phyloP scores from a whole-genome alignment of 2,888 invertebrate species.

The Pristionchus arcanus region DNA sequence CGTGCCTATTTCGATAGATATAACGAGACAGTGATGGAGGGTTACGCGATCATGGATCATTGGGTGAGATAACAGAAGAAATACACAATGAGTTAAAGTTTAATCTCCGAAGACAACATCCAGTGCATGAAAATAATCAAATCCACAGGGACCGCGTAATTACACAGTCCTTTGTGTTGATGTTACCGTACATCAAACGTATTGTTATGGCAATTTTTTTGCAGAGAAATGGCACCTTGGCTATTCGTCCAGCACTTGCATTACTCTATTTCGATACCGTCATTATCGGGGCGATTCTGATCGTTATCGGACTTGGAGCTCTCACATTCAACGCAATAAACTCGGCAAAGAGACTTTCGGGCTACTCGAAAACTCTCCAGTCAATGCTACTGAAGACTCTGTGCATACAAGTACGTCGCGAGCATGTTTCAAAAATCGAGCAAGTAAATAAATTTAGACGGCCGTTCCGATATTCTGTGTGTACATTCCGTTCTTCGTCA shows the following conservation, averaged over 20 bases:
- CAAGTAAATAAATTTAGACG: background rate
- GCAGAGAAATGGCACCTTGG: background rate
- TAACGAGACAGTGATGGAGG: background rate
- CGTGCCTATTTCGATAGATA: background rate
- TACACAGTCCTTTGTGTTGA: background rate
- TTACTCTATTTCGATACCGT: background rate
- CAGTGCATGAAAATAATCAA: background rate
- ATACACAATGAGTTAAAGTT: background rate
- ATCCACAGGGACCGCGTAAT: background rate
- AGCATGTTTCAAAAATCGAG: background rate
- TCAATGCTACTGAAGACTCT: background rate
- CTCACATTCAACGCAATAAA: background rate
- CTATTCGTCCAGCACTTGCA: background rate
- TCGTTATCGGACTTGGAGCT: background rate
- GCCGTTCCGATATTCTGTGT: background rate
- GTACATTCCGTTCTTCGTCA: background rate
- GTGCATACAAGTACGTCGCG: background rate
- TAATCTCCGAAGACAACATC: background rate
- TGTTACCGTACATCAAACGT: background rate
- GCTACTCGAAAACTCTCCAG: background rate
- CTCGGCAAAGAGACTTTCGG: background rate
- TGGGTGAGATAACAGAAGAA: background rate
- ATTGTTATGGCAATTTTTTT: background rate
- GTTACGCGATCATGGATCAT: slow-evolving; percentile 20
- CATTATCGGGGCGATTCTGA: background rate